Evolutionary conservation across 1,140 invertebrate species (phyloP).

Genomic region (Bradysia coprophila): DNA sequence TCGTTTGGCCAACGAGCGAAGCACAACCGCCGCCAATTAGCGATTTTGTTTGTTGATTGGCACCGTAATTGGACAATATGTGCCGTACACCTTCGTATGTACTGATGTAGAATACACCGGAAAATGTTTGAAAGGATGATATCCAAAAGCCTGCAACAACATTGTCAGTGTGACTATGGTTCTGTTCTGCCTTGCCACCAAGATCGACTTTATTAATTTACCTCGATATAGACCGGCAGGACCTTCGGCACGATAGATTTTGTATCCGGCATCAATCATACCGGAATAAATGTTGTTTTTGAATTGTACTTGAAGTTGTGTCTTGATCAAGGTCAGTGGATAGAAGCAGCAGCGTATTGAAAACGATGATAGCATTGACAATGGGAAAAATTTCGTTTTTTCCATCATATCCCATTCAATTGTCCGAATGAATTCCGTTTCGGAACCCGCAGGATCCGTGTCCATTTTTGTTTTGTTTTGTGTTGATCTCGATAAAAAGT

Average conservation of each 20-base stretch:
- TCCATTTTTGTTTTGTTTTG: constrained; percentile 30
- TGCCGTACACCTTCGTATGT: constrained; percentile 88
- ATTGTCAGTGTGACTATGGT: too few relatives aligned
- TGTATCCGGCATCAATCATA: constrained; percentile 76
- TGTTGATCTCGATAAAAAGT: too few relatives aligned
- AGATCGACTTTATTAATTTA: too few relatives aligned
- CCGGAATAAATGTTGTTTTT: constrained; percentile 70
- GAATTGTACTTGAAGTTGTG: constrained; percentile 79
- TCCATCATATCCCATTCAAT: constrained; percentile 99
- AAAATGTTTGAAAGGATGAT: constrained; percentile 61
- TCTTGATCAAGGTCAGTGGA: constrained; percentile 93
- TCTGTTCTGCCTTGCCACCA: too few relatives aligned
- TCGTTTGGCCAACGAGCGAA: constrained; percentile 83
- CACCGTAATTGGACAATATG: constrained; percentile 41
- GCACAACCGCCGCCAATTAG: constrained; percentile 66
- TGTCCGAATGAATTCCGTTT: constrained; percentile 50
- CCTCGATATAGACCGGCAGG: constrained; percentile 75
- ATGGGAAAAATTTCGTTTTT: constrained; percentile 78
- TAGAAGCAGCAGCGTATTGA: constrained; percentile 79
- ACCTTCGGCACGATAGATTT: constrained; percentile 82
- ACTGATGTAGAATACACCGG: constrained; percentile 84
- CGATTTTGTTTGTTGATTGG: constrained; percentile 22
- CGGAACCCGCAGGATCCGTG: too few relatives aligned
- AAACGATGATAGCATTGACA: constrained; percentile 76
- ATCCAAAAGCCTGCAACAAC: constrained; percentile 77